These are phyloP conservation scores for Meriones unguiculatus DNA, from an alignment of 2,113 vertebrate genomes.

Conservation along the genomic window DNA sequence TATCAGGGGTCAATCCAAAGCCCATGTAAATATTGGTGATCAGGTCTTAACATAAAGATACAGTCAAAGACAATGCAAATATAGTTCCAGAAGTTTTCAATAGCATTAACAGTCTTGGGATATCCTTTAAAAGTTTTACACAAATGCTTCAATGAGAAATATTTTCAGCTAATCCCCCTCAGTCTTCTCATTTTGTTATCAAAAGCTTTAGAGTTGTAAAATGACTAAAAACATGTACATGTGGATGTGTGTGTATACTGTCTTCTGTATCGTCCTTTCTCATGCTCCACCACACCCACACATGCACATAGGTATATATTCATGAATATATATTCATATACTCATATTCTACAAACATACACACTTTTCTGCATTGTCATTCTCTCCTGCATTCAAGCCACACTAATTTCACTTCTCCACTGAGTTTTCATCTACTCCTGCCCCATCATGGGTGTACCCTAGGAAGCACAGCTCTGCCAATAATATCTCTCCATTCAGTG, in stretches of 20 bases:
- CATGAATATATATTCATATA: fast-evolving
- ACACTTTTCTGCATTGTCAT: background rate
- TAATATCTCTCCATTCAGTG: background rate
- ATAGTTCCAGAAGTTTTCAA: background rate
- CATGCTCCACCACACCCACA: too few relatives aligned
- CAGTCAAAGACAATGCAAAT: background rate
- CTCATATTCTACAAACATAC: too few relatives aligned
- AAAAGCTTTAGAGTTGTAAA: background rate
- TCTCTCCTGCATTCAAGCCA: background rate
- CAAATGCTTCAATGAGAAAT: background rate
- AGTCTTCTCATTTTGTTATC: background rate
- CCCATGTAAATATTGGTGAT: background rate
- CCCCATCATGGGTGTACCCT: background rate
- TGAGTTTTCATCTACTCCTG: background rate
- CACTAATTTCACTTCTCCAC: background rate
- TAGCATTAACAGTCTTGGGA: background rate
- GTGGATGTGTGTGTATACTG: background rate
- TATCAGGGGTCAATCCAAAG: background rate
- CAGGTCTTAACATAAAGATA: background rate
- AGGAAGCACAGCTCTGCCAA: background rate
- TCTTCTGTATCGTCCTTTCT: background rate
- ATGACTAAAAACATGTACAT: background rate
- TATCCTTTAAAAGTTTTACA: constrained; percentile 12
- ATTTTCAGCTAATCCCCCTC: background rate
- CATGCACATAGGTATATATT: background rate